Percentiles rank a stretch among this genome's conserved stretches.
These are phyloP conservation scores for Spodoptera exigua DNA, from an alignment of 2,888 invertebrate species.

Conservation along the genomic window DNA sequence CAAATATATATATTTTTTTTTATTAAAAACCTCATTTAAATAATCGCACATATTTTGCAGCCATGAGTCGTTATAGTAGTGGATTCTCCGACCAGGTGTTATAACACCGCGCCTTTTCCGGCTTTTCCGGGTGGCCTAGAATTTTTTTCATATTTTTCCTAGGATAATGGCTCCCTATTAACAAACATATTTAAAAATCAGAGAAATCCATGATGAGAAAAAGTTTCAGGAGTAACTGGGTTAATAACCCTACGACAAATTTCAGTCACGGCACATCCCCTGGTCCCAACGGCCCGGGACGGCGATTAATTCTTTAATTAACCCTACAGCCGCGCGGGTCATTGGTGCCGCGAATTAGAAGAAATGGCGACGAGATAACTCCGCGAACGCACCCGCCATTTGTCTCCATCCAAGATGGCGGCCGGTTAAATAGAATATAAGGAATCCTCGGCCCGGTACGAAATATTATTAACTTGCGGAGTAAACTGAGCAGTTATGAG, in stretches of 20 bases:
- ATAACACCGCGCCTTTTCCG: too few species aligned
- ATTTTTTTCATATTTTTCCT: too few species aligned
- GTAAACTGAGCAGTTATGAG: conserved; percentile 23
- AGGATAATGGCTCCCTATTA: too few species aligned
- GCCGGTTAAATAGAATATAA: conserved; percentile 56
- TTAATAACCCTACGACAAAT: conserved; percentile 74
- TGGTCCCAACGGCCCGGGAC: conserved; percentile 62
- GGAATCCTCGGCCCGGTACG: conserved; percentile 29
- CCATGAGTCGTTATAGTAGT: too few species aligned
- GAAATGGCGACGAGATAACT: conserved; percentile 79
- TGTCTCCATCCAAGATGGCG: conserved; percentile 73
- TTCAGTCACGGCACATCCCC: conserved; percentile 70
- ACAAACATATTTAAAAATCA: too few species aligned
- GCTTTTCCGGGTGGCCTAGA: too few species aligned
- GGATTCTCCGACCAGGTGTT: conserved; percentile 14
- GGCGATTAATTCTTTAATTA: conserved; percentile 85
- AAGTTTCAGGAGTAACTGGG: too few species aligned
- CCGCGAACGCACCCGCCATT: conserved; percentile 70
- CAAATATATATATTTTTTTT: too few species aligned
- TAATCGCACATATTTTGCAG: too few species aligned
- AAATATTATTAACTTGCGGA: conserved; percentile 54
- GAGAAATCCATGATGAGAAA: too few species aligned
- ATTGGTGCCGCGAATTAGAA: conserved; percentile 79
- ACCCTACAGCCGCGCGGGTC: conserved; percentile 72
- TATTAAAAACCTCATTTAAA: too few species aligned